Base-by-base conservation (phyloP, 2,113 vertebrate genomes). In the Manacus vitellinus region DNA sequence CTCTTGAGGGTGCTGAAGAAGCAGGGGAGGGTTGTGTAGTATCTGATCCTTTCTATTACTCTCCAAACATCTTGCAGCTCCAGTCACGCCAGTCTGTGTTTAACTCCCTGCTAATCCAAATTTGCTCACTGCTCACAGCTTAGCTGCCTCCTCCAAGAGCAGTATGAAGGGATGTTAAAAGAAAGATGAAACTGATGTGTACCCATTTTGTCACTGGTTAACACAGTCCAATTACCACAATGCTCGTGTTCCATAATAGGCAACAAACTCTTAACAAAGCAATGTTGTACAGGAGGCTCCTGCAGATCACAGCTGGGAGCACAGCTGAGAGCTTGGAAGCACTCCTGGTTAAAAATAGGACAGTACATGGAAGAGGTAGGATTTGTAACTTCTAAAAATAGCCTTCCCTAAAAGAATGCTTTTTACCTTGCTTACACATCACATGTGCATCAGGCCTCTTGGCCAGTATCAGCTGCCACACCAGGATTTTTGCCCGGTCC, bases 351-450 rank as follows among this genome's bases (percentile, higher is more conserved):
- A 97, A 97, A 96, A 97, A 96, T 96, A 75, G 81, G 27, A 59
- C 19, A 39, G 86, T 49, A 65, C 79, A 65, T 56, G 56, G 80
- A 67, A 68, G 88, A 85, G 15, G 73, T 92, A 86, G 73, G 51
- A 91, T 95, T 68, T 83, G 63, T 89, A 74, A 74, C 35, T 75
- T 92, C 96, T 91, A 97, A 96, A 97, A 95, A 96, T 92, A 98
- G 85, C 21, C 43, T 55, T 84, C 63, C 17, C 35, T 49, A 82
- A 83, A 59, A 89, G 28, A 82, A 78, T 27, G 47, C 30, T 83
- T 77, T 83, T 87, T 80, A 92, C 87, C 72, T 88, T 62, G 71
- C 61, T 84, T 54, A 43, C 8, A 35, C 0, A 6, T 52, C 14
- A 17, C 39, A 61, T 2, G 3, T 14, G 20, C 46, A 85, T 56